Evolutionary conservation across 2,797 vertebrate species (phyloP), one percentile per base, ranked within the genome.

Genomic region (Falco berigora): DNA sequence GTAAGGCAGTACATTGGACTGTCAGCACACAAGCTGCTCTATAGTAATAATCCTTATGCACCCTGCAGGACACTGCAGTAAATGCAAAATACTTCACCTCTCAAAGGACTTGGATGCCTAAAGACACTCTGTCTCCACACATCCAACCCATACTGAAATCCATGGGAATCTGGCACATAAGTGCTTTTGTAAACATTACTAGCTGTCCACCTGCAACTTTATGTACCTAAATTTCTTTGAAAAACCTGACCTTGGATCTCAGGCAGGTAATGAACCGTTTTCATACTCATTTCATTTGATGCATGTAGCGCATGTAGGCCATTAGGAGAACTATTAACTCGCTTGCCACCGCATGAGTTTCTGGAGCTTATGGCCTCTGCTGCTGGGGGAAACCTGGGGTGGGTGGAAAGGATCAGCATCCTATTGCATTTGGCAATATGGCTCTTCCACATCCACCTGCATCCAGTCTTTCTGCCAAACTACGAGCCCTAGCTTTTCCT

Each of bases 171-270:
- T 96, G 93, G 95, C 95, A 87, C 38, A 12, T 0, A 2, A 84
- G 36, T 24, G 23, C 73, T 88, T 94, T 86, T 88, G 82, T 66
- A 95, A 96, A 80, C 63, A 88, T 69, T 55, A 58, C 66, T 92
- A 84, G 87, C 52, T 81, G 52, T 92, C 91, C 93, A 96, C 87
- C 96, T 97, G 96, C 87, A 95, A 88, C 38, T 95, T 97, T 95
- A 95, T 56, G 82, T 78, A 91, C 64, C 42, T 32, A 42, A 92
- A 92, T 86, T 68, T 59, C 85, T 94, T 92, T 88, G 82, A 92
- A 97, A 96, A 94, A 84, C 30, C 62, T 90, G 79, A 88, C 73
- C 85, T 93, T 93, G 79, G 62, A 84, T 81, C 32, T 22, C 58
- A 81, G 82, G 85, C 82, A 94, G 76, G 79, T 90, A 96, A 96